phyloP scores from a whole-genome alignment of 1,140 invertebrate genomes.

The Calliphora vicina region DNA sequence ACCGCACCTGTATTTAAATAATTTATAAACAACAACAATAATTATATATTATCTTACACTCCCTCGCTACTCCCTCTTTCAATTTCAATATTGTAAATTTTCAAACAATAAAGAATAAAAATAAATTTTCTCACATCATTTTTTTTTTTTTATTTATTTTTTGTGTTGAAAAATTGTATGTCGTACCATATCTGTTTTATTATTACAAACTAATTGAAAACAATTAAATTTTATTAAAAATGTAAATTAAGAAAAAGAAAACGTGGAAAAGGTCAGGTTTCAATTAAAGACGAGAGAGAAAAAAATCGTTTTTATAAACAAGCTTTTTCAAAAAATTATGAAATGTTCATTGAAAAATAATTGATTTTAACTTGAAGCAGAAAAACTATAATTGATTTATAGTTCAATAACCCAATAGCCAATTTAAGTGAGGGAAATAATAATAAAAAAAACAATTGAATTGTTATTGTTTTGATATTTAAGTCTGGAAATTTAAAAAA shows the following conservation, averaged over 20 bases:
- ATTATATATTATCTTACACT: not conserved
- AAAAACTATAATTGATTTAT: not conserved
- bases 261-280: slow-evolving; percentile 10
- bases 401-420: not conserved
- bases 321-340: not conserved
- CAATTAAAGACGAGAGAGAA: not conserved
- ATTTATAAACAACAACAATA: not conserved
- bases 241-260: not conserved
- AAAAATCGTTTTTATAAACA: not conserved
- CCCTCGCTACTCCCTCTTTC: not conserved
- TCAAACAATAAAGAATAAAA: not conserved
- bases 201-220: slow-evolving; percentile 4
- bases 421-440: not conserved
- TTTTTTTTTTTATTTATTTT: too few species aligned
- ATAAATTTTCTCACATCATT: not conserved
- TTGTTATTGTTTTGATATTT: not conserved
- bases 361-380: not conserved
- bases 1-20: not conserved
- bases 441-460: not conserved
- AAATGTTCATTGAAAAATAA: not conserved
- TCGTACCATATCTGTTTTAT: too few species aligned
- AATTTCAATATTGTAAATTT: not conserved
- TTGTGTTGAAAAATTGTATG: too few species aligned
- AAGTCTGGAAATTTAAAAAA: too few species aligned
- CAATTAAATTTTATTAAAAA: not conserved